Evolutionary conservation across 2,888 invertebrate genomes (phyloP).

Genomic region (Automeris io): DNA sequence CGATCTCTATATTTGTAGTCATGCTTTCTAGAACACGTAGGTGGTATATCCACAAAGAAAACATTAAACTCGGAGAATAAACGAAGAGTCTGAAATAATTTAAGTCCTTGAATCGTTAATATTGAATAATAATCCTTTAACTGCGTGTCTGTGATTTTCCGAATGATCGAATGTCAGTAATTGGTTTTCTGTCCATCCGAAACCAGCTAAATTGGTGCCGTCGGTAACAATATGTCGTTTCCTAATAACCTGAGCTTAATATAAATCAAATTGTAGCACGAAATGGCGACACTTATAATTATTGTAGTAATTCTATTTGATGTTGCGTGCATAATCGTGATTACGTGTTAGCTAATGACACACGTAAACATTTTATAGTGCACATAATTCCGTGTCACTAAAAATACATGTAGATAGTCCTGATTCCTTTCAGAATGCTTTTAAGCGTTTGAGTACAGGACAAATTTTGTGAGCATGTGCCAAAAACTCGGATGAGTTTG

Average conservation of each 20-base stretch:
- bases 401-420: too few relatives aligned
- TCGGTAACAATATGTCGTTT: constrained; percentile 5
- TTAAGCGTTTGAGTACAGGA: too few relatives aligned
- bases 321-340: constrained; percentile 1
- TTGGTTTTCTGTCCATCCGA: constrained; percentile 55
- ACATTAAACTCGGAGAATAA: constrained; percentile 39
- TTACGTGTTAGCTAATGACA: background rate
- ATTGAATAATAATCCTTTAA: constrained; percentile 59
- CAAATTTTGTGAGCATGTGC: too few relatives aligned
- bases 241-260: background rate
- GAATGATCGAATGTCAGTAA: constrained; percentile 62
- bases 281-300: background rate
- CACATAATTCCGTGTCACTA: too few relatives aligned
- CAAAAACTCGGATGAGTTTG: too few relatives aligned
- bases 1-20: too few relatives aligned
- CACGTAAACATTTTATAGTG: background rate
- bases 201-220: constrained; percentile 48
- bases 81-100: constrained; percentile 43
- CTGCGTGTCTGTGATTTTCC: constrained; percentile 52
- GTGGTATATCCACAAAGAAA: constrained; percentile 29
- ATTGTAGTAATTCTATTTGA: constrained; percentile 1
- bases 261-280: background rate
- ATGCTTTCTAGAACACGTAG: too few relatives aligned
- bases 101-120: constrained; percentile 39
- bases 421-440: too few relatives aligned